Percentiles rank a stretch among this genome's conserved stretches.
Evolutionary conservation across 2,888 invertebrate genomes (phyloP).

Genomic region (Luperina nickerlii): DNA sequence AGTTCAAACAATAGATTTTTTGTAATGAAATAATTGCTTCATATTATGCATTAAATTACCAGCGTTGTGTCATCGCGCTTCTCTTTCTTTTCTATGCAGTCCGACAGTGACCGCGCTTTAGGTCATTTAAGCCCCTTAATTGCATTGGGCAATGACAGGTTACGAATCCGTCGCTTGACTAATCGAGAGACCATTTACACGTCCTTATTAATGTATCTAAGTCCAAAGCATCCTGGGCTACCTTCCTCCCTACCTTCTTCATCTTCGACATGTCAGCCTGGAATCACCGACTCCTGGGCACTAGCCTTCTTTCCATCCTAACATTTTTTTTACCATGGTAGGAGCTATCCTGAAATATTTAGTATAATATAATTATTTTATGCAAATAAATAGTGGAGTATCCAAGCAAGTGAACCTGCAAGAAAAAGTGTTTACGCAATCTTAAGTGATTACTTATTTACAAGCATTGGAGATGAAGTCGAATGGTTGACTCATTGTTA

Average conservation of each 20-base stretch:
- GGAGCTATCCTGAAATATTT: background rate
- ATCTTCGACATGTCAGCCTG: background rate
- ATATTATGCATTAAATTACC: no score
- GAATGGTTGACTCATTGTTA: background rate
- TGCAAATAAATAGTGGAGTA: background rate
- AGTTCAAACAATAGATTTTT: no score
- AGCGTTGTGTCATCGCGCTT: no score
- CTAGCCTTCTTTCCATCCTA: background rate
- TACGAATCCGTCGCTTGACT: constrained; percentile 1
- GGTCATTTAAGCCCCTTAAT: background rate
- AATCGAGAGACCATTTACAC: background rate
- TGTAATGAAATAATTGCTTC: no score
- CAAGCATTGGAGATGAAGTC: background rate
- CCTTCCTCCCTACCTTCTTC: background rate
- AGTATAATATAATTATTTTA: background rate
- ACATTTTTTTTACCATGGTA: background rate
- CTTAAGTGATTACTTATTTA: background rate
- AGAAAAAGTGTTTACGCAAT: background rate
- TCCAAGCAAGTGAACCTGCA: background rate
- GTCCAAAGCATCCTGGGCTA: background rate
- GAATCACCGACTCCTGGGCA: background rate
- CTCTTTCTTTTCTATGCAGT: no score
- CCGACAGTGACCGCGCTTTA: no score
- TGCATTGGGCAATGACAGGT: constrained; percentile 1
- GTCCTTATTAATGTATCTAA: background rate